Evolutionary conservation across 2,113 vertebrate genomes (phyloP).

Genomic region (Bubalus kerabau): DNA sequence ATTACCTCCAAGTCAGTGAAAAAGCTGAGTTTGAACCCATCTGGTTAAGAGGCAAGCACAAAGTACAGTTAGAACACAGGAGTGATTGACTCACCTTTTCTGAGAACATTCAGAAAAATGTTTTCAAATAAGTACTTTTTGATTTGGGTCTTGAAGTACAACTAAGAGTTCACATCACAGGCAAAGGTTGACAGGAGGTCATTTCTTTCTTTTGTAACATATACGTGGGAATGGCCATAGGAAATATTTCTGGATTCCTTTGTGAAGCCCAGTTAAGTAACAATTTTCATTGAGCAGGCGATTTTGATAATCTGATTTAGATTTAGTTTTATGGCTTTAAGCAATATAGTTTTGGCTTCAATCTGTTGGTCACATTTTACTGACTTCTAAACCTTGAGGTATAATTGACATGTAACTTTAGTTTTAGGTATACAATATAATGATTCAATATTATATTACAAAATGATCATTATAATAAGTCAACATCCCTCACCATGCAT

Average conservation of each 20-base stretch:
- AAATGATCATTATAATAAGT: neutral
- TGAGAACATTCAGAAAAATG: neutral
- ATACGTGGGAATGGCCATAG: neutral
- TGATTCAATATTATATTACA: neutral
- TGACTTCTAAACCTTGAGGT: neutral
- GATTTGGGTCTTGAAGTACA: conserved; percentile 1
- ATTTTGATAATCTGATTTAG: neutral
- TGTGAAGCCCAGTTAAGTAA: neutral
- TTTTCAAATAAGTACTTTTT: neutral
- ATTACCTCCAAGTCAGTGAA: neutral
- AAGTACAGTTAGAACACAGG: neutral
- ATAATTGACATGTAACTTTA: neutral
- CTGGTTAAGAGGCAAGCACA: neutral
- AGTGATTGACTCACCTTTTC: neutral
- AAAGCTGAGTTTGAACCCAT: neutral
- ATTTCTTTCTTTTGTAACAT: neutral
- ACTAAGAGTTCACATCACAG: neutral
- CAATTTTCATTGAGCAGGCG: neutral
- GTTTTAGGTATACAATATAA: neutral
- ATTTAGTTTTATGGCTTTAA: neutral
- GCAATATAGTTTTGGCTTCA: neutral
- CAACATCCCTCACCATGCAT: neutral
- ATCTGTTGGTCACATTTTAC: neutral
- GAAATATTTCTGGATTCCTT: neutral
- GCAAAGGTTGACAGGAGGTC: neutral